phyloP scores from a whole-genome alignment of 2,888 invertebrate species.

The Metallyticus violacea region DNA sequence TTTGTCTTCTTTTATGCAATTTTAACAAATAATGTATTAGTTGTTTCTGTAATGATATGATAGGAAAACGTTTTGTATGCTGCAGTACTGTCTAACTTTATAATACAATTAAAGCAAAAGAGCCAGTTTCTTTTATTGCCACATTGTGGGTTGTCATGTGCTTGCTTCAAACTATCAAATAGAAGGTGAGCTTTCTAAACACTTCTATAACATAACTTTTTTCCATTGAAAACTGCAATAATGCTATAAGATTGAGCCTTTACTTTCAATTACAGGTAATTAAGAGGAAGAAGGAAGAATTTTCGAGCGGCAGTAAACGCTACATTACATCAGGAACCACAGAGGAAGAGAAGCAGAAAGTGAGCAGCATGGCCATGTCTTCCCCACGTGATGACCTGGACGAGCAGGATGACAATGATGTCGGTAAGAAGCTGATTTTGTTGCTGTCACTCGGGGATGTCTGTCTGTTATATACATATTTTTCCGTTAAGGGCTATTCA shows the following conservation, averaged over 20 bases:
- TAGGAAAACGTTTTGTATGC: too few relatives aligned
- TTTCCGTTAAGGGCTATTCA: too few relatives aligned
- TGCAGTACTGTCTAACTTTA: too few relatives aligned
- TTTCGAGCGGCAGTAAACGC: conserved; percentile 20
- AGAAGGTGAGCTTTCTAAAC: too few relatives aligned
- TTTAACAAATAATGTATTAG: too few relatives aligned
- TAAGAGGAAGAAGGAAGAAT: conserved; percentile 29
- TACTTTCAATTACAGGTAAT: conserved; percentile 50
- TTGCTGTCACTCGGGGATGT: too few relatives aligned
- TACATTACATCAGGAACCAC: conserved; percentile 22
- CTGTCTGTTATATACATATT: too few relatives aligned
- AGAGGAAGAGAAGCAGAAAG: not conserved
- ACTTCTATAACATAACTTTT: not conserved
- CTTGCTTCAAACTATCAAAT: not conserved
- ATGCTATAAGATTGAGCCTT: not conserved
- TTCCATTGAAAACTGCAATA: not conserved
- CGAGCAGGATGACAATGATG: conserved; percentile 77
- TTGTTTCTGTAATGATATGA: too few relatives aligned
- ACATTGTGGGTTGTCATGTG: too few relatives aligned
- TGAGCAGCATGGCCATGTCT: conserved; percentile 61
- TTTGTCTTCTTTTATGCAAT: too few relatives aligned
- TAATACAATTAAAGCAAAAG: too few relatives aligned
- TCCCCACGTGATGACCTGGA: conserved; percentile 79
- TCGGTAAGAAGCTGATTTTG: conserved; percentile 54
- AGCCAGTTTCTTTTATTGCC: too few relatives aligned